Conservation (phyloP, 2,113 vertebrate species). For the Perca schrenkii region DNA sequence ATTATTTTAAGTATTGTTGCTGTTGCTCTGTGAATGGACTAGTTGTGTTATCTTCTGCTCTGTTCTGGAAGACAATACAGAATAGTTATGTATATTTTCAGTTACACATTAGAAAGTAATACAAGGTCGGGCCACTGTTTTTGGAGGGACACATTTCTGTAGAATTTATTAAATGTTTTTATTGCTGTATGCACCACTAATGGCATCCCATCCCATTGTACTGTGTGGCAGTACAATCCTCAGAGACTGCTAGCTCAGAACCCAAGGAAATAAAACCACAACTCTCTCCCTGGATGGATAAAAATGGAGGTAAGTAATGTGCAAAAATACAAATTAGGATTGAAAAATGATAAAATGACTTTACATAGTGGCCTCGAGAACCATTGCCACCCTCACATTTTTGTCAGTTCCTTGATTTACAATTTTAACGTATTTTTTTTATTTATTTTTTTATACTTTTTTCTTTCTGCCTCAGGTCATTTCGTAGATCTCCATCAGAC, state of each 20-base stretch:
- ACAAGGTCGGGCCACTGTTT: not conserved
- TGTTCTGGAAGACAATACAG: no score
- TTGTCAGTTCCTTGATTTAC: not conserved
- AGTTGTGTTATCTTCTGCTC: not conserved
- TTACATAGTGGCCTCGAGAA: not conserved
- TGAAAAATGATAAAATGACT: not conserved
- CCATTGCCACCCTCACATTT: not conserved
- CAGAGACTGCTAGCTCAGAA: not conserved
- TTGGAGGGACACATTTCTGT: not conserved
- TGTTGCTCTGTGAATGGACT: not conserved
- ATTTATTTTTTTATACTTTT: not conserved
- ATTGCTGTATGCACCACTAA: not conserved
- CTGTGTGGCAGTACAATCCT: not conserved
- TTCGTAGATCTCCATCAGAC: constrained; percentile 3
- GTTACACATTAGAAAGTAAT: not conserved
- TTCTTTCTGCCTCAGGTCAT: not conserved
- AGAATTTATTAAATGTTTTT: not conserved
- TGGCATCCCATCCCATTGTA: not conserved
- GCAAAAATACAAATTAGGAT: not conserved
- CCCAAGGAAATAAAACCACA: not conserved
- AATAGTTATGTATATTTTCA: not conserved
- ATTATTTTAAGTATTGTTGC: not conserved
- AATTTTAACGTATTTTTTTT: not conserved
- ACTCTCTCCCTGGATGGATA: no score
- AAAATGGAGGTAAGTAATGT: not conserved